Conservation (phyloP, 2,113 vertebrate genomes). For the Platanista minor region DNA sequence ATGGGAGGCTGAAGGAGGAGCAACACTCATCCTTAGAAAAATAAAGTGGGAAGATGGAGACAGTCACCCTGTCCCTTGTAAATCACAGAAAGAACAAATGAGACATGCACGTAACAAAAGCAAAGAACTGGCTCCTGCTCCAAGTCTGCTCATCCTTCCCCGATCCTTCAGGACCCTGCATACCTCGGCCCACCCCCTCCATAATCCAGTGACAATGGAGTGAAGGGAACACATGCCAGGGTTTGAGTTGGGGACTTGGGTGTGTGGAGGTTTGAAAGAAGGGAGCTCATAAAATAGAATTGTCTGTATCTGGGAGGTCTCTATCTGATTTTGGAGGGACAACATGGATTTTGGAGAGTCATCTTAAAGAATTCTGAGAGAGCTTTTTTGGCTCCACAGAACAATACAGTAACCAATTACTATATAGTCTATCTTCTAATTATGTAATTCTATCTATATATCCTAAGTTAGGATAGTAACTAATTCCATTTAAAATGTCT, state of each 20-base stretch:
- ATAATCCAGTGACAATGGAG: neutral
- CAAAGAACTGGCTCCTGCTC: neutral
- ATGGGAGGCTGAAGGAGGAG: neutral
- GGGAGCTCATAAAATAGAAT: neutral
- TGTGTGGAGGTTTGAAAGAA: neutral
- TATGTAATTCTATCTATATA: neutral
- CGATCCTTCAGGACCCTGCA: neutral
- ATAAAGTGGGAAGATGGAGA: neutral
- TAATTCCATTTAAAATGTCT: neutral
- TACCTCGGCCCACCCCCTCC: neutral
- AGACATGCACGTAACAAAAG: neutral
- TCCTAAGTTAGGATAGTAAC: neutral
- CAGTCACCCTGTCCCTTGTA: neutral
- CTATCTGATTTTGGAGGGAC: neutral
- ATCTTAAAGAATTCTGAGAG: neutral
- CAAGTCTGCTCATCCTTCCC: neutral
- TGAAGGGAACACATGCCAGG: neutral
- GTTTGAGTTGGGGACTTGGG: too few species aligned
- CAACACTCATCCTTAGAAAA: neutral
- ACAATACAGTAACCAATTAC: neutral
- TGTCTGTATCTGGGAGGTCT: neutral
- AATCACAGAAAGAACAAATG: neutral
- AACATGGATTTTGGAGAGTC: neutral
- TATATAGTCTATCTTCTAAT: neutral
- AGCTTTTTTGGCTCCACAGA: neutral